These are phyloP conservation scores for Cydia pomonella DNA, from an alignment of 1,140 invertebrate species.

Conservation along the genomic window DNA sequence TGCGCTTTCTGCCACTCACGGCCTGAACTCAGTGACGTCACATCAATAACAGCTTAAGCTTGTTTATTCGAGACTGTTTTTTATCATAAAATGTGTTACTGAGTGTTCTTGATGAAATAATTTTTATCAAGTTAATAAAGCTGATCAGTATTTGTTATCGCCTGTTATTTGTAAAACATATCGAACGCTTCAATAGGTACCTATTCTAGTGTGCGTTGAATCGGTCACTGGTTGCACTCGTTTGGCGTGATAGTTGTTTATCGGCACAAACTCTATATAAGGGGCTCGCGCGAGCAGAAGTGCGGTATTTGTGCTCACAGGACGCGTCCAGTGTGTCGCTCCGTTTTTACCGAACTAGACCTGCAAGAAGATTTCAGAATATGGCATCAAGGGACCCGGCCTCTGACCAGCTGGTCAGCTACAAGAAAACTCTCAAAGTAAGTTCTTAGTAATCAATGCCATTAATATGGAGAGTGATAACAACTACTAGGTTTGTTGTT, in stretches of 20 bases:
- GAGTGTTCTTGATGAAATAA: neutral
- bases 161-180: slow-evolving; percentile 18
- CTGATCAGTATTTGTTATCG: neutral
- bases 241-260: slow-evolving; percentile 64
- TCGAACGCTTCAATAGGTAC: slow-evolving; percentile 24
- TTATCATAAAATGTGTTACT: neutral
- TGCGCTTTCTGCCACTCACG: neutral
- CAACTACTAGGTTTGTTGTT: too few species aligned
- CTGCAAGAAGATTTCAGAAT: slow-evolving; percentile 40
- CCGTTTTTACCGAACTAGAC: slow-evolving; percentile 40
- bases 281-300: slow-evolving; percentile 38
- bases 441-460: slow-evolving; percentile 41
- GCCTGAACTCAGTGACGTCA: slow-evolving; percentile 8
- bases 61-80: slow-evolving; percentile 20
- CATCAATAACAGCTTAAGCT: slow-evolving; percentile 7
- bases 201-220: slow-evolving; percentile 13
- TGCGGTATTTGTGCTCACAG: slow-evolving; percentile 57
- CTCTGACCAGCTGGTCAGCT: slow-evolving; percentile 85
- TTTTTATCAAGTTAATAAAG: slow-evolving; percentile 17
- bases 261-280: slow-evolving; percentile 66
- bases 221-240: slow-evolving; percentile 41
- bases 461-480: neutral
- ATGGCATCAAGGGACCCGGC: slow-evolving; percentile 84
- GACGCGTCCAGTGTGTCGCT: slow-evolving; percentile 66
- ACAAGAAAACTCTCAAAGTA: slow-evolving; percentile 84